phyloP scores from a whole-genome alignment of 2,888 invertebrate species.

The Idaea dimidiata region DNA sequence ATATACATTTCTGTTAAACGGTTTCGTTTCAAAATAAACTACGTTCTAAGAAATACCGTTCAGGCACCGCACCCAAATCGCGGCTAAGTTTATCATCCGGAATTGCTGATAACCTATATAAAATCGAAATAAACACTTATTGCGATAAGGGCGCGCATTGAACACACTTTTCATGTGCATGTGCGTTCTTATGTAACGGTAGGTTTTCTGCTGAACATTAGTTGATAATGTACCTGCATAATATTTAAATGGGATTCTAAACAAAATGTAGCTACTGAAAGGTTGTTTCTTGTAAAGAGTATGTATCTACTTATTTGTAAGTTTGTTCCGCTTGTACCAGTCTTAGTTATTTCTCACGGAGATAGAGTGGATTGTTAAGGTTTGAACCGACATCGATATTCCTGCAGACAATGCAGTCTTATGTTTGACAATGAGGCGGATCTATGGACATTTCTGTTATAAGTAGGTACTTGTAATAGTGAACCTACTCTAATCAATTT shows the following conservation, averaged over 20 bases:
- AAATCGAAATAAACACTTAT: slow-evolving; percentile 62
- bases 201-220: not conserved
- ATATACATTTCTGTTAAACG: slow-evolving; percentile 26
- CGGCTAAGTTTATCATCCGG: slow-evolving; percentile 64
- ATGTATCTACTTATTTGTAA: not conserved
- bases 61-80: slow-evolving; percentile 48
- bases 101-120: slow-evolving; percentile 78
- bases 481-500: not conserved
- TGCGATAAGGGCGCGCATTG: slow-evolving; percentile 59
- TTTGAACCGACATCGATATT: not conserved
- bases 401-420: not conserved
- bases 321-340: not conserved
- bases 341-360: not conserved
- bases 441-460: not conserved
- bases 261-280: not conserved
- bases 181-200: not conserved
- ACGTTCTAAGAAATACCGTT: slow-evolving; percentile 38
- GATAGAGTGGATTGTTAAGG: slow-evolving; percentile 1
- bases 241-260: not conserved
- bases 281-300: too few relatives aligned
- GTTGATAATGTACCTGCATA: not conserved
- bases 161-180: slow-evolving; percentile 47
- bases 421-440: not conserved
- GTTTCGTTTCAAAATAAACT: slow-evolving; percentile 14
- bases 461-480: not conserved